These are phyloP conservation scores for Otolemur garnettii DNA, from an alignment of 2,113 vertebrate genomes.

Conservation along the genomic window DNA sequence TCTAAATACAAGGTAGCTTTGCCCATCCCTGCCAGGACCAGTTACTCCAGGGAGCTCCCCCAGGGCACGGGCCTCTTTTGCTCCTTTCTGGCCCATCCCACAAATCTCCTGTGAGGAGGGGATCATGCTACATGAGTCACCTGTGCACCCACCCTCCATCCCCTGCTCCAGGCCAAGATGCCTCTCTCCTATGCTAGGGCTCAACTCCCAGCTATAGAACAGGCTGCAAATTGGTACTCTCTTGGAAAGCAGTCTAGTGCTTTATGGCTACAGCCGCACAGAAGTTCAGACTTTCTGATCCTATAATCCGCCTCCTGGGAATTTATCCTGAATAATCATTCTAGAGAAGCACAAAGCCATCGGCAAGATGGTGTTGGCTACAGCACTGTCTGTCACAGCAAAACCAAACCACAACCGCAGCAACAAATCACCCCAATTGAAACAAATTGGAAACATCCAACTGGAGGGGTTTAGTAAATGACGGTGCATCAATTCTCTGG, in stretches of 20 bases:
- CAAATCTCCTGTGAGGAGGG: not conserved
- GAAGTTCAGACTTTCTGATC: slow-evolving; percentile 55
- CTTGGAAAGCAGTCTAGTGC: slow-evolving; percentile 24
- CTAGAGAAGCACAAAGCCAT: slow-evolving; percentile 40
- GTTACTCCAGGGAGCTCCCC: not conserved
- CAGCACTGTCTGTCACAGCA: not conserved
- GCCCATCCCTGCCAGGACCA: not conserved
- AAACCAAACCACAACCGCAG: slow-evolving; percentile 41
- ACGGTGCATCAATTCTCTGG: not conserved
- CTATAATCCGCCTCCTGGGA: slow-evolving; percentile 34
- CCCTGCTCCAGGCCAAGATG: not conserved
- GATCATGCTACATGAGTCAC: not conserved
- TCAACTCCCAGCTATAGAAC: not conserved
- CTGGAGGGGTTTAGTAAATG: not conserved
- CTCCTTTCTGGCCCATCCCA: not conserved
- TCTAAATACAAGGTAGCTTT: not conserved
- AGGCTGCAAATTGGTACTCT: not conserved
- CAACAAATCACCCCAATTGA: not conserved
- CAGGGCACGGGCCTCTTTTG: not conserved
- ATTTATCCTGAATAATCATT: slow-evolving; percentile 54
- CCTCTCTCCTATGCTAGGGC: not conserved
- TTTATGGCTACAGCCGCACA: not conserved
- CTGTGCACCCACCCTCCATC: too few relatives aligned
- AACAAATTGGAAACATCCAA: not conserved
- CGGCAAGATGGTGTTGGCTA: slow-evolving; percentile 3